Conservation (phyloP, 2,888 invertebrate genomes). For the Portevinia maculata region DNA sequence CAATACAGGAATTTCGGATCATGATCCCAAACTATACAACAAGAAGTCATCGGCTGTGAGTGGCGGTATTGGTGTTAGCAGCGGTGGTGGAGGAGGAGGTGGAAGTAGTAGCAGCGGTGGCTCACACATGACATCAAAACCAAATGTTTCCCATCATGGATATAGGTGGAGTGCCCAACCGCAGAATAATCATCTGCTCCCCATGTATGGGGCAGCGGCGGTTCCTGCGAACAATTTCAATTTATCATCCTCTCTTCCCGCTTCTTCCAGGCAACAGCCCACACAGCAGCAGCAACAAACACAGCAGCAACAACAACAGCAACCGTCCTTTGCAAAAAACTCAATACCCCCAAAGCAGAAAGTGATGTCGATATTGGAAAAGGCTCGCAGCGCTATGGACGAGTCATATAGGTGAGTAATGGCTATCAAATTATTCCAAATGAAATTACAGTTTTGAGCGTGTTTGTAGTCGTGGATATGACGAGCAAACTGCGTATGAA, state of each 20-base stretch:
- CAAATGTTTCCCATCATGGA: constrained; percentile 78
- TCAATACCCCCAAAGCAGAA: constrained; percentile 89
- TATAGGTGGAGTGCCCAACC: constrained; percentile 78
- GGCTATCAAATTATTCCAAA: neutral
- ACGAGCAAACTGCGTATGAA: constrained; percentile 80
- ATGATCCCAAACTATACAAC: constrained; percentile 76
- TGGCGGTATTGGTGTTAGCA: constrained; percentile 62
- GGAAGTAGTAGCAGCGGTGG: constrained; percentile 73
- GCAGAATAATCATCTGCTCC: constrained; percentile 73
- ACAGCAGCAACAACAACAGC: constrained; percentile 76
- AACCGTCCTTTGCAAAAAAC: constrained; percentile 82
- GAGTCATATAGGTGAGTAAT: constrained; percentile 87
- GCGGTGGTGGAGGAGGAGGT: constrained; percentile 59
- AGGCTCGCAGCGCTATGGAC: constrained; percentile 92
- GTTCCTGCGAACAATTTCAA: constrained; percentile 70
- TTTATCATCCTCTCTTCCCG: constrained; percentile 73
- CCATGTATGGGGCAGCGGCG: constrained; percentile 71
- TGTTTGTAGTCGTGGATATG: constrained; percentile 79
- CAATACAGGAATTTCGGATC: constrained; percentile 80
- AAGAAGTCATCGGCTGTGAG: constrained; percentile 67
- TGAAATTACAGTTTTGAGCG: neutral
- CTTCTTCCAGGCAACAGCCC: constrained; percentile 73
- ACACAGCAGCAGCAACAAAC: constrained; percentile 65
- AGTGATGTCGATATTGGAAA: constrained; percentile 92
- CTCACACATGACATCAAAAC: constrained; percentile 67